A percentile compares a stretch with the other conserved stretches of the same genome.
Evolutionary conservation across 2,113 vertebrate species (phyloP).

Genomic region (Antechinus flavipes): DNA sequence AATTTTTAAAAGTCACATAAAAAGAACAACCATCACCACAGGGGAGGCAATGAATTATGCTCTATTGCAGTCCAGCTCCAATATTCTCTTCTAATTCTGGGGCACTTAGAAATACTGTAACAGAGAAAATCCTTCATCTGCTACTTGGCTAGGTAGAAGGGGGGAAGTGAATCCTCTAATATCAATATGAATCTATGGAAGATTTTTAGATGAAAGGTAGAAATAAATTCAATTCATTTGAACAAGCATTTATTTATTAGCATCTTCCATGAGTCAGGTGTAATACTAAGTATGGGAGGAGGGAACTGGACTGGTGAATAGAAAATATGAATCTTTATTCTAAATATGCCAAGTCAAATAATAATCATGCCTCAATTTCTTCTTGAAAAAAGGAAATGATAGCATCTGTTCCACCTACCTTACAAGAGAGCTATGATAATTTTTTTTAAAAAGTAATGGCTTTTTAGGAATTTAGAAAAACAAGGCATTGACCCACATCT

Average conservation of each 20-base stretch:
- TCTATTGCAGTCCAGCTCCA: not conserved
- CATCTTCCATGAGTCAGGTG: not conserved
- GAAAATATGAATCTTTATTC: not conserved
- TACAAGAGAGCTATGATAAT: not conserved
- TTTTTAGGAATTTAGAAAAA: not conserved
- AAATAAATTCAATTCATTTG: not conserved
- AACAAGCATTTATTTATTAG: not conserved
- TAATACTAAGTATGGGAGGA: not conserved
- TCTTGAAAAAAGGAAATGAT: not conserved
- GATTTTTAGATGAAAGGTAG: not conserved
- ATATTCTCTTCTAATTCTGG: not conserved
- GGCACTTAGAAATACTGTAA: not conserved
- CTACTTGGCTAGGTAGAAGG: not conserved
- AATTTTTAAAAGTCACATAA: not conserved
- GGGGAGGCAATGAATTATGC: not conserved
- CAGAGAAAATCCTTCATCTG: not conserved
- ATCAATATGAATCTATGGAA: not conserved
- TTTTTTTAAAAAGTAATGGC: not conserved
- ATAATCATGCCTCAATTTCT: not conserved
- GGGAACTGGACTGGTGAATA: not conserved
- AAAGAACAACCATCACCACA: not conserved
- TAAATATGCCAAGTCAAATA: not conserved
- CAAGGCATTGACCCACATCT: no score
- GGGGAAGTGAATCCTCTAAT: not conserved
- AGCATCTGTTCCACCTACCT: not conserved